These are phyloP conservation scores for Drosophila histrio DNA, from an alignment of 2,888 invertebrate species.

Conservation along the genomic window DNA sequence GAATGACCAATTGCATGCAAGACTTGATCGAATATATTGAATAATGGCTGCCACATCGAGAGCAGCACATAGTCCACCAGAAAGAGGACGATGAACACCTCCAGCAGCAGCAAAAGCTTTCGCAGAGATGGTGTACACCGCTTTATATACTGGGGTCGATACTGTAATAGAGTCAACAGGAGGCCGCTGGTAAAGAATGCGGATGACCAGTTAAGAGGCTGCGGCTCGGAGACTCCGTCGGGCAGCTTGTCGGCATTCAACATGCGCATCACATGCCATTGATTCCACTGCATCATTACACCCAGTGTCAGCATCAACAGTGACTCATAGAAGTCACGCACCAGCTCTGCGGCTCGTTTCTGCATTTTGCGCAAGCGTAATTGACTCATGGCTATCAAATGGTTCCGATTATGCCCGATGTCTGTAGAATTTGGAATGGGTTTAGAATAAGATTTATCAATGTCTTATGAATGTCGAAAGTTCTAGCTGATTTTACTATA, in stretches of 20 bases:
- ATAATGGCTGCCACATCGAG: conserved; percentile 43
- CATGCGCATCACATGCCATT: conserved; percentile 33
- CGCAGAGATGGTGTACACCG: conserved; percentile 1
- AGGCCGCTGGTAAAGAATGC: conserved; percentile 34
- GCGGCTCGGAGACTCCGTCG: conserved; percentile 15
- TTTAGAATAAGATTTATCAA: neutral
- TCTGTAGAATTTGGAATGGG: conserved; percentile 14
- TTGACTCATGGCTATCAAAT: conserved; percentile 6
- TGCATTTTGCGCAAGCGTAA: conserved; percentile 10
- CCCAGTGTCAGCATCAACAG: conserved; percentile 33
- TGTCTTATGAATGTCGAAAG: neutral
- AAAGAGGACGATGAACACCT: conserved; percentile 38
- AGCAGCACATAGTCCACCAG: conserved; percentile 40
- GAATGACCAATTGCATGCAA: conserved; percentile 21
- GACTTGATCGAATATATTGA: conserved; percentile 27
- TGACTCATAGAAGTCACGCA: conserved; percentile 47
- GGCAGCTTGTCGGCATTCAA: conserved; percentile 1
- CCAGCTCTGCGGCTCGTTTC: conserved; percentile 11
- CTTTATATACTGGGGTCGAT: conserved; percentile 31
- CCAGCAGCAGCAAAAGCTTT: conserved; percentile 23
- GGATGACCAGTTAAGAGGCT: conserved; percentile 24
- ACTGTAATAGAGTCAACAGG: conserved; percentile 31
- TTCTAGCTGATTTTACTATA: neutral
- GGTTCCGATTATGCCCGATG: neutral
- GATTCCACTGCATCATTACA: conserved; percentile 50